Evolutionary conservation across 2,888 invertebrate species (phyloP).

Genomic region (Nesidiocoris tenuis): DNA sequence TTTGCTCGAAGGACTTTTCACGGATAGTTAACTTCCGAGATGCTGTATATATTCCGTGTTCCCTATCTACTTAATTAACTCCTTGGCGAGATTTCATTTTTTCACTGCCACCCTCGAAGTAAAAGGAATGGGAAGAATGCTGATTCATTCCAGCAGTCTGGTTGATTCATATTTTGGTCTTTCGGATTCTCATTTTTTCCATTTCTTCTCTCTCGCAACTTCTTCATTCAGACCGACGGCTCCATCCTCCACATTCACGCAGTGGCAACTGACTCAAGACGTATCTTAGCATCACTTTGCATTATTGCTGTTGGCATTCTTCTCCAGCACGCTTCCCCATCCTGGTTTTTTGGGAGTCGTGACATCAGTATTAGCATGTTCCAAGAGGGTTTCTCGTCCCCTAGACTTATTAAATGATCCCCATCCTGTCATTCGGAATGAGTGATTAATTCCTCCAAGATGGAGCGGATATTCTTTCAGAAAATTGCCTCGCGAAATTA

Average conservation of each 20-base stretch:
- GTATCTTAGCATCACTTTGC: conserved; percentile 39
- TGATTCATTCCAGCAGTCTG: neutral
- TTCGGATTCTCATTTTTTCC: conserved; percentile 23
- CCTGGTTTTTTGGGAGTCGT: neutral
- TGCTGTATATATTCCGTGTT: conserved; percentile 21
- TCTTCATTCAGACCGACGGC: neutral
- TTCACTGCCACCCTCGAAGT: neutral
- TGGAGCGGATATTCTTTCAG: neutral
- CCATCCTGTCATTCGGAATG: conserved; percentile 4
- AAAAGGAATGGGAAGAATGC: conserved; percentile 14
- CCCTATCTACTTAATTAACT: conserved; percentile 40
- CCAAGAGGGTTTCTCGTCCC: neutral
- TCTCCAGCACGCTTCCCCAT: neutral
- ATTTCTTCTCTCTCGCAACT: neutral
- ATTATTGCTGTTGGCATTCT: too few species aligned
- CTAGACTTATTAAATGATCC: conserved; percentile 31
- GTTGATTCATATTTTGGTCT: conserved; percentile 19
- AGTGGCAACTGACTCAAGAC: conserved; percentile 8
- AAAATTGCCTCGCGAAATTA: neutral
- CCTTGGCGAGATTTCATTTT: conserved; percentile 14
- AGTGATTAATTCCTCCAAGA: neutral
- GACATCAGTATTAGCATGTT: neutral
- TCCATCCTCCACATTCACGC: neutral
- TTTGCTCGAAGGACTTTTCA: neutral
- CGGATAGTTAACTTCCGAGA: conserved; percentile 22